Percentiles rank a stretch among this genome's conserved stretches.
Evolutionary conservation across 2,797 vertebrate species (phyloP).

Genomic region (Sebastes kiyomatsui): DNA sequence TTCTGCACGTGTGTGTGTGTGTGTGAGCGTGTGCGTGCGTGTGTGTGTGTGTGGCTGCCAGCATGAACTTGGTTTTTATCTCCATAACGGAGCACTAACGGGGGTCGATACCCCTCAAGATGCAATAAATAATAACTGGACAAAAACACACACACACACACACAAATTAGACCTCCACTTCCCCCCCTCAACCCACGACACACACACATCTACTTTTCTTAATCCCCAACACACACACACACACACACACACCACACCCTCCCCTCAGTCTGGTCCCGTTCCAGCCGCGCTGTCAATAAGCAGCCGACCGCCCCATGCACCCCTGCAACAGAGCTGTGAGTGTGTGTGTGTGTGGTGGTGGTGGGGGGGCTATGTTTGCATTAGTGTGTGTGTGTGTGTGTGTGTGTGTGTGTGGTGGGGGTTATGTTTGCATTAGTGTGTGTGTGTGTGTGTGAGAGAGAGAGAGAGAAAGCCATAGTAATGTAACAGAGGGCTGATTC

Average conservation of each 20-base stretch:
- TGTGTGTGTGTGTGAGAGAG: constrained; percentile 5
- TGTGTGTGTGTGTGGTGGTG: constrained; percentile 20
- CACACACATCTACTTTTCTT: constrained; percentile 4
- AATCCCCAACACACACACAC: constrained; percentile 5
- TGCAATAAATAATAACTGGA: constrained; percentile 48
- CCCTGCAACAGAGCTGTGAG: constrained; percentile 43
- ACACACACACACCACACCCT: not conserved
- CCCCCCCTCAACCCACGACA: not conserved
- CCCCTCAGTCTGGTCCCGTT: constrained; percentile 52
- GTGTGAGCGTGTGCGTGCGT: constrained; percentile 14
- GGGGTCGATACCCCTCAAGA: constrained; percentile 39
- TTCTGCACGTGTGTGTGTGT: constrained; percentile 13
- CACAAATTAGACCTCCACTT: constrained; percentile 41
- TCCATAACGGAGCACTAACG: constrained; percentile 34
- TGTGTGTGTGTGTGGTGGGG: constrained; percentile 1
- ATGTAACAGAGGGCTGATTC: constrained; percentile 89
- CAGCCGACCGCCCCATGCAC: constrained; percentile 50
- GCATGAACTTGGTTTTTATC: constrained; percentile 37
- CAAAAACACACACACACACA: not conserved
- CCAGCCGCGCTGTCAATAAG: constrained; percentile 56
- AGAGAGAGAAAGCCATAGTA: constrained; percentile 81
- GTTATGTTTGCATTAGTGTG: constrained; percentile 57
- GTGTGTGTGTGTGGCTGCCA: constrained; percentile 5
- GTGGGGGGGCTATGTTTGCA: not conserved
- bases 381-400: constrained; percentile 5